Evolutionary conservation across 2,888 invertebrate genomes (phyloP).

Genomic region (Emesis castigata): DNA sequence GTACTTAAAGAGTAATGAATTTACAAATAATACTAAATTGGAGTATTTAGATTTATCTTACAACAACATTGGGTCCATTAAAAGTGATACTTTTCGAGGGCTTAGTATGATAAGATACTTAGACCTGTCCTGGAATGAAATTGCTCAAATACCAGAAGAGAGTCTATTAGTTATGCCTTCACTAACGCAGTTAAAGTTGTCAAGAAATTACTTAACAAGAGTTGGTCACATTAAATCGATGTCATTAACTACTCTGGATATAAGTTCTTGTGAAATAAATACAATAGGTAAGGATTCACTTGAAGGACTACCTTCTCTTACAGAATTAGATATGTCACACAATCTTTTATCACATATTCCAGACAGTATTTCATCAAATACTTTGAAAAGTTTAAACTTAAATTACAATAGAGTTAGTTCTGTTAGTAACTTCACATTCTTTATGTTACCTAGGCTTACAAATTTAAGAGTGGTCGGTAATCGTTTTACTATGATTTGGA

Average conservation of each 20-base stretch:
- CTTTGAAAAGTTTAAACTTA: constrained; percentile 89
- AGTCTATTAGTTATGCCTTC: constrained; percentile 89
- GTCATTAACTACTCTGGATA: constrained; percentile 88
- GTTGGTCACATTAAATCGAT: constrained; percentile 88
- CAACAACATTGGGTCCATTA: constrained; percentile 90
- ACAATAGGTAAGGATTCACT: constrained; percentile 87
- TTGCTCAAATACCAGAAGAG: constrained; percentile 88
- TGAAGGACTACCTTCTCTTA: constrained; percentile 88
- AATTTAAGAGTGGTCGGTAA: constrained; percentile 92
- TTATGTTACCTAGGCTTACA: constrained; percentile 88
- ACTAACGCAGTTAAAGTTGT: constrained; percentile 89
- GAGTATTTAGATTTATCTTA: constrained; percentile 90
- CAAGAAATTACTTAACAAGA: constrained; percentile 90
- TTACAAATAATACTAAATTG: constrained; percentile 89
- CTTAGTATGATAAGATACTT: constrained; percentile 88
- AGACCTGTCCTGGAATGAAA: constrained; percentile 92
- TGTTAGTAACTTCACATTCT: constrained; percentile 90
- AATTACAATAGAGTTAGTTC: constrained; percentile 89
- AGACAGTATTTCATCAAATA: constrained; percentile 88
- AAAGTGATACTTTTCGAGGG: constrained; percentile 89
- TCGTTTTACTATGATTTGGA: constrained; percentile 90
- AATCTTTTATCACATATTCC: constrained; percentile 91
- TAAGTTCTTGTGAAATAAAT: constrained; percentile 91
- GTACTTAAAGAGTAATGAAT: constrained; percentile 87
- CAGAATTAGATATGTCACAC: constrained; percentile 90